Evolutionary conservation across 2,113 vertebrate species (phyloP).

Genomic region (Anseranas semipalmata): DNA sequence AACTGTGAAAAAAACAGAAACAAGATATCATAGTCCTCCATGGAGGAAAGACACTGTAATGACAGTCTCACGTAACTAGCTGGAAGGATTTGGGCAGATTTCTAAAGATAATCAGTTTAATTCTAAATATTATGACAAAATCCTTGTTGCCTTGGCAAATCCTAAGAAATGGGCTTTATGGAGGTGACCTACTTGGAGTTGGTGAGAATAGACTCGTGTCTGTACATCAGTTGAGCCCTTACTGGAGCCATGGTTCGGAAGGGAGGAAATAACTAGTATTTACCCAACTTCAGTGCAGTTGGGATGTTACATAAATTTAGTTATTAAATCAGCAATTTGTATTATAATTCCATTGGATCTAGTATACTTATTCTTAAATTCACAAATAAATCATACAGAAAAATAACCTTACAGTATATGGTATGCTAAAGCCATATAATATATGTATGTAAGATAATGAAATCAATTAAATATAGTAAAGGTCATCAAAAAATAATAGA

Average conservation of each 20-base stretch:
- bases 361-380: background rate
- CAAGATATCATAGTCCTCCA: background rate
- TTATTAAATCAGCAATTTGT: background rate
- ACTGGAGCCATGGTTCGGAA: background rate
- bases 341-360: background rate
- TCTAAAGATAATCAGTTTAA: slow-evolving; percentile 18
- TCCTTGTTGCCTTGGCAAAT: slow-evolving; percentile 10
- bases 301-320: background rate
- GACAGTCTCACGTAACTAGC: background rate
- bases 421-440: background rate
- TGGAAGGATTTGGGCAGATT: slow-evolving; percentile 4
- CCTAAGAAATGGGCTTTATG: background rate
- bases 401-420: background rate
- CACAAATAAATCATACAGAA: background rate
- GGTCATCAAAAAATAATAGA: background rate
- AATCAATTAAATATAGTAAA: background rate
- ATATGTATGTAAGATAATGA: background rate
- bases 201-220: background rate
- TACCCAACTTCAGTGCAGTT: background rate
- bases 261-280: background rate
- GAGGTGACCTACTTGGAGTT: background rate
- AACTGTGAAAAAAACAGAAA: background rate
- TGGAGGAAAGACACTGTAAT: background rate
- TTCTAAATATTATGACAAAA: slow-evolving; percentile 8
- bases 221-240: background rate